Percentiles rank a stretch among this genome's conserved stretches.
Conservation (phyloP, 2,113 vertebrate genomes). For the Corythoichthys intestinalis region DNA sequence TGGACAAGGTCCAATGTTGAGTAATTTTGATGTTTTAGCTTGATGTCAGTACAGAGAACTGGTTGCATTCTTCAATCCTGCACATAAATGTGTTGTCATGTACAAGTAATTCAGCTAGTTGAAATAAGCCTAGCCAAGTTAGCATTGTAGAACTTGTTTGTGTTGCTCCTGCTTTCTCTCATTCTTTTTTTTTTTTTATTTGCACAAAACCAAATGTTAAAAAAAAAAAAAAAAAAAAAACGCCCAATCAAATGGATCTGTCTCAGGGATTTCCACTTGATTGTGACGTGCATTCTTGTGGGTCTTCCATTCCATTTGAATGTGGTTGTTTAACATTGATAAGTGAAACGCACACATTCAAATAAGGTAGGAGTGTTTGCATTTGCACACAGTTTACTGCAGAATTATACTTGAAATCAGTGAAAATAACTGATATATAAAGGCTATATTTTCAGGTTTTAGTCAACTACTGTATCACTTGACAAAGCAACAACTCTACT, state of each 20-base stretch:
- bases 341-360: conserved; percentile 42
- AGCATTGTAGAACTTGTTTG: conserved; percentile 59
- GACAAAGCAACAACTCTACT: conserved; percentile 28
- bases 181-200: conserved; percentile 16
- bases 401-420: conserved; percentile 66
- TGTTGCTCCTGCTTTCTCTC: conserved; percentile 42
- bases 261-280: conserved; percentile 74
- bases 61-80: conserved; percentile 43
- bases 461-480: conserved; percentile 20
- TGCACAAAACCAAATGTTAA: conserved; percentile 37
- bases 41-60: conserved; percentile 64
- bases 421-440: conserved; percentile 31
- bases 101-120: conserved; percentile 59
- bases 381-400: conserved; percentile 59
- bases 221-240: conserved; percentile 13
- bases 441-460: conserved; percentile 46
- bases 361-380: conserved; percentile 39
- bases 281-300: conserved; percentile 59
- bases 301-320: conserved; percentile 63
- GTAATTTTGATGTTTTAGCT: conserved; percentile 54
- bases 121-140: conserved; percentile 23
- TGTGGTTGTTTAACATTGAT: conserved; percentile 32
- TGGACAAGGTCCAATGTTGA: conserved; percentile 16
- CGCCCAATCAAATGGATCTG: conserved; percentile 59
- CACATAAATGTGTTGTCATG: conserved; percentile 61